Percentiles rank a stretch among this genome's conserved stretches.
phyloP scores from a whole-genome alignment of 2,113 vertebrate species.

The Thryonomys swinderianus region DNA sequence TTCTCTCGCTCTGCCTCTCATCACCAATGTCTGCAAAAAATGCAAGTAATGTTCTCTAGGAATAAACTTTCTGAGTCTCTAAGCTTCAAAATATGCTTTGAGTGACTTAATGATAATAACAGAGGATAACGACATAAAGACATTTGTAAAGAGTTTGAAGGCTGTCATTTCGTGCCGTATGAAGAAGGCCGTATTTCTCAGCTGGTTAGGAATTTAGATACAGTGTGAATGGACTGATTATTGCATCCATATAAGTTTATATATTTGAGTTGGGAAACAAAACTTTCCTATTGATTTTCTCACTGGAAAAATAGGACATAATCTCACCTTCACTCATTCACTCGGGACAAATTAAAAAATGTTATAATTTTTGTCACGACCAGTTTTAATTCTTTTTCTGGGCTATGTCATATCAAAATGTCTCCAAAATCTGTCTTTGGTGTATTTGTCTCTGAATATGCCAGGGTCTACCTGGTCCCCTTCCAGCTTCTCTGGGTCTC shows the following conservation, averaged over 20 bases:
- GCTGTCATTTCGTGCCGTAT: background rate
- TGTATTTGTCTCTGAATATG: background rate
- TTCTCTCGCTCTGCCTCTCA: background rate
- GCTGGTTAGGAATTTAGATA: background rate
- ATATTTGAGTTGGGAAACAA: background rate
- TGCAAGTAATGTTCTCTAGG: background rate
- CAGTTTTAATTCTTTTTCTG: background rate
- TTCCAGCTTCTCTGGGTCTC: background rate
- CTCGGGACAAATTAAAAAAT: background rate
- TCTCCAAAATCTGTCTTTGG: background rate
- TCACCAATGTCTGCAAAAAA: background rate
- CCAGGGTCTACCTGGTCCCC: background rate
- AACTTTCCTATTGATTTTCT: conserved; percentile 36
- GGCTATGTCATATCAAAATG: conserved; percentile 9
- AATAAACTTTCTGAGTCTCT: conserved; percentile 24
- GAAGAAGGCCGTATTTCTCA: background rate
- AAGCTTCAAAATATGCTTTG: background rate
- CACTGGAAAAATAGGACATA: background rate
- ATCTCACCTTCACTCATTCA: background rate
- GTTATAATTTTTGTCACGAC: background rate
- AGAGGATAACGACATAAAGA: background rate
- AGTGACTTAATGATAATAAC: background rate
- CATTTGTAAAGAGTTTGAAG: background rate
- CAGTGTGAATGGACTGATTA: background rate
- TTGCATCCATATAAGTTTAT: background rate